A percentile compares a stretch with the other conserved stretches of the same genome.
These are phyloP conservation scores for Phoenicopterus ruber DNA, from an alignment of 2,113 vertebrate genomes.

Conservation along the genomic window DNA sequence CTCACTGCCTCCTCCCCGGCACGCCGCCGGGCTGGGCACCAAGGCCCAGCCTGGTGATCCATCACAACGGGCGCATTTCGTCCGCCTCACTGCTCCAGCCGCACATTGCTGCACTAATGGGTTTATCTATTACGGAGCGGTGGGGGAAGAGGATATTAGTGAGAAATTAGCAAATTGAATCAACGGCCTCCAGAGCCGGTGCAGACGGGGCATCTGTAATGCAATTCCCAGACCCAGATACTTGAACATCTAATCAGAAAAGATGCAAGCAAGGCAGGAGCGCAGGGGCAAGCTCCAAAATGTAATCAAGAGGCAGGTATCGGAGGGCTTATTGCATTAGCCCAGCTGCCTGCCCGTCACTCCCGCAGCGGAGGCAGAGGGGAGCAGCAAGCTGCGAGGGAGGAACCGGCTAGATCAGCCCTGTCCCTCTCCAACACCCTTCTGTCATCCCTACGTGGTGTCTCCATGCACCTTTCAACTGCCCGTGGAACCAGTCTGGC, in stretches of 20 bases:
- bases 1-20: not conserved
- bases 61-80: too few species aligned
- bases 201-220: not conserved
- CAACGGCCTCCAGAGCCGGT: constrained; percentile 12
- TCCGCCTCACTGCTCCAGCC: not conserved
- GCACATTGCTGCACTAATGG: not conserved
- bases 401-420: not conserved
- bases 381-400: not conserved
- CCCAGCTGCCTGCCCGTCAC: not conserved
- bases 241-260: constrained; percentile 17
- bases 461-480: not conserved
- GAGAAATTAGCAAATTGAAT: constrained; percentile 51
- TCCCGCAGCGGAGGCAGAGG: not conserved
- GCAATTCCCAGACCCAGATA: constrained; percentile 49
- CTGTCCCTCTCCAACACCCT: not conserved
- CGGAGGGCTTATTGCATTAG: constrained; percentile 9
- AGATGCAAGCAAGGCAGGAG: not conserved
- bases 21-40: fast-evolving
- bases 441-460: too few species aligned
- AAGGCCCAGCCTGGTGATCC: not conserved
- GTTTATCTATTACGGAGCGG: not conserved
- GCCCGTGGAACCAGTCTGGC: not conserved
- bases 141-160: not conserved
- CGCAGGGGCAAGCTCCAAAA: not conserved
- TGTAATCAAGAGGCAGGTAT: not conserved